Conservation (phyloP, 1,140 invertebrate species). For the Drosophila fuyamai region DNA sequence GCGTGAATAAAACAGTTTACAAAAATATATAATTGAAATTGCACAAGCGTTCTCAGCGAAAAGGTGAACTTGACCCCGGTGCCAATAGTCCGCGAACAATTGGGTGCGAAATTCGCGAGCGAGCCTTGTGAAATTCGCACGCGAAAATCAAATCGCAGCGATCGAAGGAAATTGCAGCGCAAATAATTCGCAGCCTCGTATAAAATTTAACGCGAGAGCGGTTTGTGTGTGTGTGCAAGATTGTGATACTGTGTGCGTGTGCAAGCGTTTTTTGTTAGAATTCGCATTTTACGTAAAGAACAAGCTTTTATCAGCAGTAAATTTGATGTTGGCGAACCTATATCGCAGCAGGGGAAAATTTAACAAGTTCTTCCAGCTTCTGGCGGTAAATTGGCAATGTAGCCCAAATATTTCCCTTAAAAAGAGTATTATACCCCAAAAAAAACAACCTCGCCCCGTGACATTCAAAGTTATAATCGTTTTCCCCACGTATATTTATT, state of each 20-base stretch:
- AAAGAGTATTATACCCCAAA: slow-evolving; percentile 13
- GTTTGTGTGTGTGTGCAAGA: slow-evolving; percentile 49
- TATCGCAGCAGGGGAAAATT: slow-evolving; percentile 81
- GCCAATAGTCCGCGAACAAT: slow-evolving; percentile 19
- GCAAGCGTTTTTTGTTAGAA: slow-evolving; percentile 65
- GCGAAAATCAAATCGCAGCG: slow-evolving; percentile 55
- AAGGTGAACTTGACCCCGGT: slow-evolving; percentile 60
- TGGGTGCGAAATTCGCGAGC: slow-evolving; percentile 37
- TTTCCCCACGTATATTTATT: slow-evolving; percentile 54
- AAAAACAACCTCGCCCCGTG: slow-evolving; percentile 46
- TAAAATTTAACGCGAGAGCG: slow-evolving; percentile 59
- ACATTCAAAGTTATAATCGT: slow-evolving; percentile 57
- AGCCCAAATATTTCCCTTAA: slow-evolving; percentile 10
- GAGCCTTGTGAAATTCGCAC: slow-evolving; percentile 50
- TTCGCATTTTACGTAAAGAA: slow-evolving; percentile 79
- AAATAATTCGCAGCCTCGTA: slow-evolving; percentile 68
- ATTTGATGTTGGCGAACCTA: slow-evolving; percentile 79
- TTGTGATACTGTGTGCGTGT: slow-evolving; percentile 40
- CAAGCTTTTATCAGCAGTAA: slow-evolving; percentile 60
- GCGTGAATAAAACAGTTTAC: slow-evolving; percentile 79
- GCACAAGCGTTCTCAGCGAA: slow-evolving; percentile 48
- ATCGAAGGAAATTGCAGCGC: slow-evolving; percentile 71
- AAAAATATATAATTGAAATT: slow-evolving; percentile 72
- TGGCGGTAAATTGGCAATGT: slow-evolving; percentile 72
- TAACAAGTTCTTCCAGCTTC: slow-evolving; percentile 80